phyloP scores from a whole-genome alignment of 2,888 invertebrate genomes.

The Athalia circularis region DNA sequence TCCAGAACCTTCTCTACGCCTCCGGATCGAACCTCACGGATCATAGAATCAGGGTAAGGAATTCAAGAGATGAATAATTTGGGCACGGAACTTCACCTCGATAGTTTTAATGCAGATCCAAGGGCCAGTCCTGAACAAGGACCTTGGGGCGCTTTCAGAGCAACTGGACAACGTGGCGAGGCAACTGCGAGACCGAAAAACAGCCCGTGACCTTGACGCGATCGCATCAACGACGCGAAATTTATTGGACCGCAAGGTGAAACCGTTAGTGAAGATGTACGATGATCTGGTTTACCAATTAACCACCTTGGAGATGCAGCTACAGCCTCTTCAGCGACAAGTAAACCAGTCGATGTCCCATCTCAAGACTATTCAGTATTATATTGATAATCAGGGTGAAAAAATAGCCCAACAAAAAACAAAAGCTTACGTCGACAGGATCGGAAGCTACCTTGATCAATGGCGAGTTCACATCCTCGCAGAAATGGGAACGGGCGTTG shows the following conservation, averaged over 20 bases:
- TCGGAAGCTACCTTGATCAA: constrained; percentile 81
- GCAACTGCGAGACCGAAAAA: constrained; percentile 82
- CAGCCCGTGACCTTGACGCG: constrained; percentile 84
- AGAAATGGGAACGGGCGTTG: constrained; percentile 80
- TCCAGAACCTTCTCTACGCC: constrained; percentile 78
- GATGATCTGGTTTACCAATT: constrained; percentile 85
- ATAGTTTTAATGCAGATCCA: constrained; percentile 75
- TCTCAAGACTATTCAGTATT: constrained; percentile 86
- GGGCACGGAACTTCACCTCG: background rate
- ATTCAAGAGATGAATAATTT: background rate
- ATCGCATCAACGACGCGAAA: constrained; percentile 81
- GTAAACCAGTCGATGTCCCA: constrained; percentile 84
- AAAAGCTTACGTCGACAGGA: constrained; percentile 77
- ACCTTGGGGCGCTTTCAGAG: constrained; percentile 80
- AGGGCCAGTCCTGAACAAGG: constrained; percentile 79
- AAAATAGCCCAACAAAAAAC: constrained; percentile 82
- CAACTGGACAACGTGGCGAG: constrained; percentile 81
- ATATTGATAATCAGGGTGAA: constrained; percentile 83
- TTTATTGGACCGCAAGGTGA: constrained; percentile 80
- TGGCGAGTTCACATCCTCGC: constrained; percentile 81
- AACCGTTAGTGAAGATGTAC: constrained; percentile 82
- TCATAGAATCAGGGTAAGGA: constrained; percentile 74
- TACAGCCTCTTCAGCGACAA: constrained; percentile 83
- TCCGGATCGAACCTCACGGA: constrained; percentile 80
- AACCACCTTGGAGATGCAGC: constrained; percentile 84